Base-by-base conservation (phyloP, 2,888 invertebrate species). In the Xestia c-nigrum region DNA sequence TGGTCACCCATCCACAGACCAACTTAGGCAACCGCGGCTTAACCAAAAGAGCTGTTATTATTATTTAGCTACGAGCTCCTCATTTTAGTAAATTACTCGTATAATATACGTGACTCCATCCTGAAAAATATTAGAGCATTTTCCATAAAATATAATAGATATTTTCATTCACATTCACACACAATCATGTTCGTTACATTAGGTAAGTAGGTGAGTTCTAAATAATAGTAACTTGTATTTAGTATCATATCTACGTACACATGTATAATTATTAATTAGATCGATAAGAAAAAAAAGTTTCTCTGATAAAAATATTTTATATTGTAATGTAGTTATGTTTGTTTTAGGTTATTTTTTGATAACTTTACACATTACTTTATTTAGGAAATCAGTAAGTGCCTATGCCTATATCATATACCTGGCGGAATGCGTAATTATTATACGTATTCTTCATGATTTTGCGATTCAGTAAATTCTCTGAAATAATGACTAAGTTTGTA, bases 401-500 rank as follows among this genome's bases (percentile, higher is more conserved):
- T 46, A 72, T 0, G 6, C 21, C 10, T 74, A 73, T 16, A 21
- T 16, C 38, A 19, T 12, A 24, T 9, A 31, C 1, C 5, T 47
- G 19, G 31, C 31, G 31, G n/a, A 6, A 46, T 52, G 46, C 63
- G 19, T 50, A n/a, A 21, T 40, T 43, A 31, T 46, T 21, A 24
- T 14, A 57, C 21, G 31, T 46, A 81, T n/a, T 74, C 57, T 67
- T 67, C 21, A 57, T 31, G 21, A 50, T 46, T 5, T 31, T 63
- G 19, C 31, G 9, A 43, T 79, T 79, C 81, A 81, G 63, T 57
- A 14, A 38, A 21, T 79, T 81, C 79, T 68, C 47, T 76, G 79
- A 79, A 79, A 64, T 68, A 78, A 77, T 83, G 66, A 80, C 57
- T 83, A 77, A 67, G 14, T 50, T 66, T 24, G 61, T n/a, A 83